phyloP scores from a whole-genome alignment of 2,113 vertebrate species.

The human region GRCh38 chr11:24118001-24118500 shows the following conservation, averaged over 20 bases:
- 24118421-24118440: too few species aligned
- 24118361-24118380: too few species aligned
- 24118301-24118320: not conserved
- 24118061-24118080: not conserved
- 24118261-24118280: not conserved
- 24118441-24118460: too few species aligned
- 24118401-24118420: too few species aligned
- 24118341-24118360: too few species aligned
- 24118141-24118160: not conserved
- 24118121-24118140: not conserved
- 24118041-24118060: not conserved
- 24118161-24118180: not conserved
- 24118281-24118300: too few species aligned
- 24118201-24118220: not conserved
- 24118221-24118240: not conserved
- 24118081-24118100: not conserved
- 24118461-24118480: too few species aligned
- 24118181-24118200: not conserved
- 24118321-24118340: too few species aligned
- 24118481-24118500: too few species aligned
- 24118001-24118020: not conserved
- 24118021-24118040: not conserved
- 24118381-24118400: too few species aligned
- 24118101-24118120: not conserved
- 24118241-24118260: not conserved